Evolutionary conservation across 1,140 invertebrate species (phyloP), one percentile per base, ranked within the genome.

Genomic region (Sweltsa coloradensis): DNA sequence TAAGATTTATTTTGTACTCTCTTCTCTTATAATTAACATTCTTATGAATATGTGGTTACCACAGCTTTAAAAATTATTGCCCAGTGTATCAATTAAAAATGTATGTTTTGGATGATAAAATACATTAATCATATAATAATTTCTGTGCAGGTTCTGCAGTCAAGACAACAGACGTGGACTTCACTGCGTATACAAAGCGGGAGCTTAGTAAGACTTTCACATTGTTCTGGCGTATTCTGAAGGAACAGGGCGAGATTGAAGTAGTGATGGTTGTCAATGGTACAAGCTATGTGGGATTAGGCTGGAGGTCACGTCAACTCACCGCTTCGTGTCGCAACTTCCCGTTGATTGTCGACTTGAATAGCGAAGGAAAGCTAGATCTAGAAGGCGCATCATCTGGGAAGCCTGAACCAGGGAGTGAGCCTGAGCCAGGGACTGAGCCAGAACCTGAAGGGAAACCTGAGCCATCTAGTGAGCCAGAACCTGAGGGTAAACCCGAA

Each of bases 261-360:
- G 71, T 91, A 14, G 75, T 91, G 1, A 73, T 91, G 55, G 74
- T 85, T 19, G 85, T 84, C 4, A 89, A 91, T 55, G 77, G 85
- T 1, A 85, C 81, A 1, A 85, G 83, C 11, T 95, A 90, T 71
- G 79, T 83, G n/a, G 89, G 80, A 50, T 34, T 91, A 7, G 88
- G 88, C 7, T 90, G 86, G 86, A 66, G 87, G 52, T 88, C 89
- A 1, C 71, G 67, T 26, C 72, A 70, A 11, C 57, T 87, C 26
- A 85, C 78, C 3, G 73, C 81, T 14, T 68, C 72, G 11, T 91
- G 86, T 57, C 81, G 79, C 57, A 80, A 84, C 47, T 85, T 85
- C 58, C 87, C 86, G 1, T 26, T 21, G 13, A 13, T n/a, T 34
- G 39, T 2, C 3, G 7, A 3, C 7, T 18, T 45, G 39, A 16